Evolutionary conservation across 1,140 invertebrate species (phyloP).

Genomic region (Limonius californicus): DNA sequence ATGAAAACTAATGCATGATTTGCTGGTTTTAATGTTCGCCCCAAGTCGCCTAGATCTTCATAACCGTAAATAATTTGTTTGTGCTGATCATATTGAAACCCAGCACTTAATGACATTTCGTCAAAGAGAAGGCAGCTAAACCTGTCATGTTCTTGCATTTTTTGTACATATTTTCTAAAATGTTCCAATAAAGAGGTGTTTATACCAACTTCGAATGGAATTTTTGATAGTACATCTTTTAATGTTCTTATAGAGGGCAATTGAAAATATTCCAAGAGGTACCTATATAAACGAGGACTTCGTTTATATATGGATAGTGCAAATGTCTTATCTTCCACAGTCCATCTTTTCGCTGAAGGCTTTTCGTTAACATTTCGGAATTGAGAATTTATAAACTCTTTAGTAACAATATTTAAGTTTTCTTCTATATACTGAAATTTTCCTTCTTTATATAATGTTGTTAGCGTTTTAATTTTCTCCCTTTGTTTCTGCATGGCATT

Average conservation of each 20-base stretch:
- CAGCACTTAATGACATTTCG: constrained; percentile 16
- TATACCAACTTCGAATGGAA: constrained; percentile 21
- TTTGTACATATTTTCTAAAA: constrained; percentile 16
- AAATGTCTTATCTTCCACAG: constrained; percentile 23
- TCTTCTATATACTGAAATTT: too few species aligned
- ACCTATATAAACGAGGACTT: constrained; percentile 23
- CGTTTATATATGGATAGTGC: constrained; percentile 23
- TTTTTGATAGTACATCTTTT: constrained; percentile 15
- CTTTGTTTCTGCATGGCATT: too few species aligned
- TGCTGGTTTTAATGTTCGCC: constrained; percentile 11
- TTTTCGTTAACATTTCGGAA: constrained; percentile 16
- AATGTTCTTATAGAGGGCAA: constrained; percentile 24
- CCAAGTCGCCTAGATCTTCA: constrained; percentile 16
- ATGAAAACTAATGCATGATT: constrained; percentile 19
- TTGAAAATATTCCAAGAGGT: constrained; percentile 18
- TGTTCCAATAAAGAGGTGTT: constrained; percentile 18
- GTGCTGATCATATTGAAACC: constrained; percentile 7
- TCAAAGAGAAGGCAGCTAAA: constrained; percentile 19
- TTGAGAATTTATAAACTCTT: not conserved
- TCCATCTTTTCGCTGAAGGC: constrained; percentile 17
- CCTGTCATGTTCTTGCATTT: constrained; percentile 15
- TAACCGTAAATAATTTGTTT: constrained; percentile 14
- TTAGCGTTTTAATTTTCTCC: too few species aligned
- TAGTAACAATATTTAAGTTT: too few species aligned
- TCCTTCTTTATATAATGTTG: too few species aligned